Evolutionary conservation across 2,113 vertebrate genomes (phyloP).

Genomic region (Hippocampus abdominalis): DNA sequence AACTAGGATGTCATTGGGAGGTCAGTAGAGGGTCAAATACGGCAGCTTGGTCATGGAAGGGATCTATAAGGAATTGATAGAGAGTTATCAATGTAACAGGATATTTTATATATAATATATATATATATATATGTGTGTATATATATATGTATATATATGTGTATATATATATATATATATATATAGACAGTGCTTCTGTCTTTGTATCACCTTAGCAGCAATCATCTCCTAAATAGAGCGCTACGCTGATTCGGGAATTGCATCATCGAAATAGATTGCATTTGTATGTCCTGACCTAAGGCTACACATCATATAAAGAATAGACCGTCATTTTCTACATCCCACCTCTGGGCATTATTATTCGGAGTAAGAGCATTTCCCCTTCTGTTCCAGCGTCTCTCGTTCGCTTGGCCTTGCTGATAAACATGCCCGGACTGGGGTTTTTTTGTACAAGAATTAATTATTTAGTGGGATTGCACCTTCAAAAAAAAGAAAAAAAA

Average conservation of each 20-base stretch:
- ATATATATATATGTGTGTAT: no score
- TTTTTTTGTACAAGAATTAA: constrained; percentile 48
- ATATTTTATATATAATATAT: no score
- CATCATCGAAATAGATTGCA: constrained; percentile 30
- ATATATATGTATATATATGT: no score
- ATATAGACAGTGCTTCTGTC: constrained; percentile 12
- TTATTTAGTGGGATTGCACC: constrained; percentile 43
- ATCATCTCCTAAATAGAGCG: constrained; percentile 23
- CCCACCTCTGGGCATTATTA: constrained; percentile 41
- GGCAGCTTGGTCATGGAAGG: constrained; percentile 4
- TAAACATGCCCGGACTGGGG: constrained; percentile 35
- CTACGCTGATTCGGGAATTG: constrained; percentile 9
- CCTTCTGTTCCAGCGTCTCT: constrained; percentile 19
- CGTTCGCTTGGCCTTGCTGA: constrained; percentile 22
- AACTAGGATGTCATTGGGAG: constrained; percentile 63
- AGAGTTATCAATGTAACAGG: not conserved
- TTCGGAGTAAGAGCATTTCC: constrained; percentile 37
- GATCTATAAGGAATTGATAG: not conserved
- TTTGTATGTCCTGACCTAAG: constrained; percentile 29
- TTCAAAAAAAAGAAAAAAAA: constrained; percentile 2
- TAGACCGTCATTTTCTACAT: constrained; percentile 23
- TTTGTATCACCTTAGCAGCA: constrained; percentile 23
- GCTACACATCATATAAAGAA: constrained; percentile 40
- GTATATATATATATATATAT: no score
- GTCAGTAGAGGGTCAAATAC: constrained; percentile 49